Percentiles rank a stretch among this genome's conserved stretches.
Evolutionary conservation across 2,113 vertebrate species (phyloP).

Genomic region (Chrysochloris asiatica): DNA sequence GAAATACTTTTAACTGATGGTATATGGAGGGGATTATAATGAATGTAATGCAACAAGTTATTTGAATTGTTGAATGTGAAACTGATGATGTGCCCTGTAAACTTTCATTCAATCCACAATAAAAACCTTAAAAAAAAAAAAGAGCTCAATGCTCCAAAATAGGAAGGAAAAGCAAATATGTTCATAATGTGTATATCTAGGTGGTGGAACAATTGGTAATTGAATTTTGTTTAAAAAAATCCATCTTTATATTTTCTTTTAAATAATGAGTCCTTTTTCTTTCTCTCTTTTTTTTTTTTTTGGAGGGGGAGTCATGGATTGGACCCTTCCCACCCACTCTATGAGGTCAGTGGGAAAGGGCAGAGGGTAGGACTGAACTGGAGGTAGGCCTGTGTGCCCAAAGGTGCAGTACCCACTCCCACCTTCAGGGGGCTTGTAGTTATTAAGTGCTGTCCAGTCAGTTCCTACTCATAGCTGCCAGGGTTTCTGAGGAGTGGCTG

Average conservation of each 20-base stretch:
- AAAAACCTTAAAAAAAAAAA: not conserved
- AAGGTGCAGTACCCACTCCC: not conserved
- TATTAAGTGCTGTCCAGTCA: too few relatives aligned
- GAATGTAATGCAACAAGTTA: too few relatives aligned
- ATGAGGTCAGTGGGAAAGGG: not conserved
- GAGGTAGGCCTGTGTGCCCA: not conserved
- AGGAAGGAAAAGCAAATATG: not conserved
- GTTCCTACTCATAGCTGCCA: too few relatives aligned
- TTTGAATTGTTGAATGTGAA: too few relatives aligned
- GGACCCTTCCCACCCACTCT: too few relatives aligned
- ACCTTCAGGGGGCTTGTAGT: not conserved
- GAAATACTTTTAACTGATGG: too few relatives aligned
- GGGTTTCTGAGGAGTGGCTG: too few relatives aligned
- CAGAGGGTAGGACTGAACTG: not conserved
- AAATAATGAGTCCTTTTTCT: not conserved
- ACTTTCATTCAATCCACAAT: too few relatives aligned
- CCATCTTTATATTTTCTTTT: conserved; percentile 7
- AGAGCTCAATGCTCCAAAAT: not conserved
- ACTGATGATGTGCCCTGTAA: too few relatives aligned
- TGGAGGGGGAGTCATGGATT: too few relatives aligned
- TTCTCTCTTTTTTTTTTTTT: too few relatives aligned
- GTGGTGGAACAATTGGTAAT: not conserved
- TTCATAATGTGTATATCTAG: not conserved
- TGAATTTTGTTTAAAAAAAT: conserved; percentile 9
- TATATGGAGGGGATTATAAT: too few relatives aligned